A percentile compares a stretch with the other conserved stretches of the same genome.
phyloP scores from a whole-genome alignment of 2,888 invertebrate genomes.

The Podabrus alpinus region DNA sequence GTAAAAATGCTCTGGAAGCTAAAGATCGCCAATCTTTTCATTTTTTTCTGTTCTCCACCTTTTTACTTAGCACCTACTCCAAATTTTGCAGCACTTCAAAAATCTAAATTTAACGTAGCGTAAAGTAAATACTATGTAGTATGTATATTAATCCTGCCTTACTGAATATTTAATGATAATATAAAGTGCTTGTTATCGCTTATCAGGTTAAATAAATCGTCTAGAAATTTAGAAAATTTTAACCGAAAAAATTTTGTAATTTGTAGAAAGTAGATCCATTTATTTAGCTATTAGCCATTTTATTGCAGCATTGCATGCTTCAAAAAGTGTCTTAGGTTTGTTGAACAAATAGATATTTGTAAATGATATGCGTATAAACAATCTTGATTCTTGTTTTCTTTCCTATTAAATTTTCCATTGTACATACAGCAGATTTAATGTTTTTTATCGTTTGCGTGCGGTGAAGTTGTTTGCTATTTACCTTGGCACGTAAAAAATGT shows the following conservation, averaged over 20 bases:
- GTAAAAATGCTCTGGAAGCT: too few species aligned
- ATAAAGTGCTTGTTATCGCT: not conserved
- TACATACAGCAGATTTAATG: not conserved
- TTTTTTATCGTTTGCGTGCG: not conserved
- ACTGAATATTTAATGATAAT: not conserved
- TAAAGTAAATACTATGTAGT: not conserved
- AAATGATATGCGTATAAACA: not conserved
- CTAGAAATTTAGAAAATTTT: not conserved
- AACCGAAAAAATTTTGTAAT: not conserved
- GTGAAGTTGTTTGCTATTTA: not conserved
- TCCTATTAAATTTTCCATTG: not conserved
- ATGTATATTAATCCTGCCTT: not conserved
- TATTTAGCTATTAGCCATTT: not conserved
- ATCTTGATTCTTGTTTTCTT: not conserved
- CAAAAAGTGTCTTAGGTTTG: not conserved
- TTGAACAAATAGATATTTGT: conserved; percentile 3
- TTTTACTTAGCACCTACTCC: too few species aligned
- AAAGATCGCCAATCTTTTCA: too few species aligned
- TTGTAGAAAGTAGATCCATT: not conserved
- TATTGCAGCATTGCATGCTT: not conserved
- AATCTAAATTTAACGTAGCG: not conserved
- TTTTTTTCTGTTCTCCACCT: too few species aligned
- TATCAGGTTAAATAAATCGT: not conserved
- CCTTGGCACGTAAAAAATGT: not conserved
- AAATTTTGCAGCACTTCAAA: not conserved